These are phyloP conservation scores for Poecilia gillii DNA, from an alignment of 2,797 vertebrate species.

Conservation along the genomic window DNA sequence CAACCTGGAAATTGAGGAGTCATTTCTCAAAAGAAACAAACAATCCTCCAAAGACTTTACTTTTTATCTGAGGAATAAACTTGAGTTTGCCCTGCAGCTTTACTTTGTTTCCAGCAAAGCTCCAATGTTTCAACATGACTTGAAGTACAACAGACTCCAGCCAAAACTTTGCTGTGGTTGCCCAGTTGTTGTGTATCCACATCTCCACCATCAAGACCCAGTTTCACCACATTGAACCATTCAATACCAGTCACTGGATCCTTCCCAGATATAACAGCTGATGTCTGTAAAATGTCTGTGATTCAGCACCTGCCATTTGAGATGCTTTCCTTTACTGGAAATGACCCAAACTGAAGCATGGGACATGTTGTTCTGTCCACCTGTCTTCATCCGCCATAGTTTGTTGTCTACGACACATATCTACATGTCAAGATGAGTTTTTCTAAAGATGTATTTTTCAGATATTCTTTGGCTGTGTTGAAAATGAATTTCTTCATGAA, in stretches of 20 bases:
- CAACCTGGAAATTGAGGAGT: neutral
- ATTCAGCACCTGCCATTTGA: conserved; percentile 69
- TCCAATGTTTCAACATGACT: conserved; percentile 16
- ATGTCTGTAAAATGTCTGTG: conserved; percentile 28
- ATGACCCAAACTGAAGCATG: conserved; percentile 80
- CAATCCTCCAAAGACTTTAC: neutral
- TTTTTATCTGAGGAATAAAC: neutral
- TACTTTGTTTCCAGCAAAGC: neutral
- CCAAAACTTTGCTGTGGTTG: conserved; percentile 42
- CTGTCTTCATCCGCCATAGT: conserved; percentile 37
- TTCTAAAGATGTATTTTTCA: neutral
- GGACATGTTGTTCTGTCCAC: conserved; percentile 60
- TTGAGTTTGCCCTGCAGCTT: neutral
- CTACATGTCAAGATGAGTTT: neutral
- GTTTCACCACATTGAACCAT: conserved; percentile 30
- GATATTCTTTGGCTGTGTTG: neutral
- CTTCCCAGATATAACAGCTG: conserved; percentile 57
- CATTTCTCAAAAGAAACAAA: neutral
- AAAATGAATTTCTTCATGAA: neutral
- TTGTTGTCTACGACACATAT: conserved; percentile 10
- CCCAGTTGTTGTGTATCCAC: conserved; percentile 23
- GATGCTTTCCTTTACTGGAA: conserved; percentile 61
- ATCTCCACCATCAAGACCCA: conserved; percentile 38
- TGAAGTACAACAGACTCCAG: conserved; percentile 44
- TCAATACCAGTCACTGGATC: conserved; percentile 22